Base-by-base conservation (phyloP, 1,140 invertebrate genomes). In the Pristionchus pacificus region DNA sequence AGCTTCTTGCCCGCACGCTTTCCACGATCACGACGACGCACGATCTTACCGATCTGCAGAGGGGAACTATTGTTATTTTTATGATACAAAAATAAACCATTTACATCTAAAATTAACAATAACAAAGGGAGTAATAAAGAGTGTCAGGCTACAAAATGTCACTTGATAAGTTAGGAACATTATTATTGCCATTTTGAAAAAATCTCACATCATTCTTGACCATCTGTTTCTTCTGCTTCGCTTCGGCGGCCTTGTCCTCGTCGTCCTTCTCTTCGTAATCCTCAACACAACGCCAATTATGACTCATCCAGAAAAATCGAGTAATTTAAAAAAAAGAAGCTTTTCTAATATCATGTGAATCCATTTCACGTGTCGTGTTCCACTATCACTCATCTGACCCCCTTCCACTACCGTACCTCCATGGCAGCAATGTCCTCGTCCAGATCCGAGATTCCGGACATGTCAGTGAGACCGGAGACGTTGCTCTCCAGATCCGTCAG, bases 401-500 rank as follows among this genome's bases (percentile, higher is more conserved):
- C 65, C 28, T 76, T 49, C 38, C 19, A 6, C 38, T 49, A 6
- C 6, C 19, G 19, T 6, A 10, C 38, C 38, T 49, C 74, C 19
- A 14, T 29, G 10, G 64, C 64, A 31, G 60, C 29, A 24, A 80
- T 63, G 30, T 79, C 71, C 38, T 71, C 72, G 13, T 74, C 77
- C 57, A 78, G 60, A 69, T 79, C 78, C 38, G 70, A 74, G 58
- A 79, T 63, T 25, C 79, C 76, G 25, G 68, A 72, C n/a, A 79
- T 61, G 58, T 79, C 78, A 19, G 78, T 80, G 3, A 79, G 77
- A 15, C 78, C 78, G 24, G 70, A 74, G 33, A 77, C 78, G 19
- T 69, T 79, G 2, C 73, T 76, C 29, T 74, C 78, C n/a, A 79
- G 59, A 14, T 79, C 78, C 2, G 78, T 79, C 49, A 78, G 33